Conservation (phyloP, 2,797 vertebrate genomes). For the Rhynchotus rufescens region DNA sequence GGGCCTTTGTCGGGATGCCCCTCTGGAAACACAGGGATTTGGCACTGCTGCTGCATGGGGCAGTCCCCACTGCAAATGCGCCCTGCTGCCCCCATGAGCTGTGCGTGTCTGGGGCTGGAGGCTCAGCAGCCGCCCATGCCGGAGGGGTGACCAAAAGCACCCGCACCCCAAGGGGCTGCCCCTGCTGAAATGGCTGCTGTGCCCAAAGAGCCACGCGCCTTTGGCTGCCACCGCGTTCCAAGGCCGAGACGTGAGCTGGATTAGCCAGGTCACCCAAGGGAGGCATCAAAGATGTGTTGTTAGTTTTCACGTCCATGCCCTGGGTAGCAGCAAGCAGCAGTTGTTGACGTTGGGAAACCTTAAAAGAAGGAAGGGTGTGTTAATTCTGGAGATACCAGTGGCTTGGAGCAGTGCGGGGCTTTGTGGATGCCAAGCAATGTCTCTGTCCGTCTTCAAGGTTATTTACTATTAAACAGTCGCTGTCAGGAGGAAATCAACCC, state of each 20-base stretch:
- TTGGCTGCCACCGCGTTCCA: constrained; percentile 16
- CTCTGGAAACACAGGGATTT: not conserved
- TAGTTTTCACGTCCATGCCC: not conserved
- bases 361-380: not conserved
- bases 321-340: not conserved
- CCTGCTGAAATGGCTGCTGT: not conserved
- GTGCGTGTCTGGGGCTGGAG: fast-evolving
- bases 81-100: not conserved
- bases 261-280: constrained; percentile 53
- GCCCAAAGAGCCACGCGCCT: not conserved
- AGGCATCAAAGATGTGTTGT: not conserved
- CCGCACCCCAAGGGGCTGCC: not conserved
- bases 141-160: not conserved
- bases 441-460: constrained; percentile 41
- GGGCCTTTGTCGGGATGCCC: not conserved
- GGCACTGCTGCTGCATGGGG: not conserved
- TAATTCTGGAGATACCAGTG: constrained; percentile 2
- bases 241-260: constrained; percentile 27
- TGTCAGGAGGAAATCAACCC: not conserved
- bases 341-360: not conserved
- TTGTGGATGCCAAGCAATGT: not conserved
- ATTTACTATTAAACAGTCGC: constrained; percentile 39
- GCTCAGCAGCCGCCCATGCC: not conserved
- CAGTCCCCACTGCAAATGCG: not conserved
- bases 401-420: not conserved